phyloP scores from a whole-genome alignment of 2,888 invertebrate species.

The Drosophila subsilvestris region DNA sequence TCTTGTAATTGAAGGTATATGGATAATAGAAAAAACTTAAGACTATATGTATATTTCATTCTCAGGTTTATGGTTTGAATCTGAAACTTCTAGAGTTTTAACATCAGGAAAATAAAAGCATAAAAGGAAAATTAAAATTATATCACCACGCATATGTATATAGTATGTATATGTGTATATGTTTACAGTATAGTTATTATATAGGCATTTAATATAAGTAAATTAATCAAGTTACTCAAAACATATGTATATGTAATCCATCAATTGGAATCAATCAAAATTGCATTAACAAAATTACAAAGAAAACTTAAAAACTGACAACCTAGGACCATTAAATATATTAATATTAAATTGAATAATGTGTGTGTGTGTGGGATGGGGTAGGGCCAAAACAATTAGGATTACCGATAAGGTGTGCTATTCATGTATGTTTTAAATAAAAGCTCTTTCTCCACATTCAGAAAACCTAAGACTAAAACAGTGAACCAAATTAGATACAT shows the following conservation, averaged over 20 bases:
- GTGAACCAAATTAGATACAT: constrained; percentile 69
- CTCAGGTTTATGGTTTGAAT: constrained; percentile 32
- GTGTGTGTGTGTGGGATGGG: constrained; percentile 21
- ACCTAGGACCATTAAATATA: constrained; percentile 56
- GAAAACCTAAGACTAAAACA: constrained; percentile 63
- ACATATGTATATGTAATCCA: constrained; percentile 7
- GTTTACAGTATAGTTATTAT: constrained; percentile 24
- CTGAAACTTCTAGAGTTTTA: constrained; percentile 34
- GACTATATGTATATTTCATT: constrained; percentile 18
- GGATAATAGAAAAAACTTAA: constrained; percentile 52
- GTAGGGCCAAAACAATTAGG: constrained; percentile 52
- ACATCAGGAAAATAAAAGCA: constrained; percentile 51
- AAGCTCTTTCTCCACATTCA: constrained; percentile 53
- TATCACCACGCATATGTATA: constrained; percentile 77
- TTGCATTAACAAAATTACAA: constrained; percentile 51
- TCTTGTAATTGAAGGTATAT: constrained; percentile 72
- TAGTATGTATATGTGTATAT: constrained; percentile 44
- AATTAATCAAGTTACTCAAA: constrained; percentile 32
- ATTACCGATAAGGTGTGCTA: constrained; percentile 41
- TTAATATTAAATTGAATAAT: constrained; percentile 23
- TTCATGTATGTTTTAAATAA: constrained; percentile 48
- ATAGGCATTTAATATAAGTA: constrained; percentile 25
- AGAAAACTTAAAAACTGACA: constrained; percentile 68
- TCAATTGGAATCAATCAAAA: constrained; percentile 18
- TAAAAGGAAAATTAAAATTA: constrained; percentile 78